Evolutionary conservation across 2,797 vertebrate genomes (phyloP).

Genomic region (Mormyrops boulengeri): DNA sequence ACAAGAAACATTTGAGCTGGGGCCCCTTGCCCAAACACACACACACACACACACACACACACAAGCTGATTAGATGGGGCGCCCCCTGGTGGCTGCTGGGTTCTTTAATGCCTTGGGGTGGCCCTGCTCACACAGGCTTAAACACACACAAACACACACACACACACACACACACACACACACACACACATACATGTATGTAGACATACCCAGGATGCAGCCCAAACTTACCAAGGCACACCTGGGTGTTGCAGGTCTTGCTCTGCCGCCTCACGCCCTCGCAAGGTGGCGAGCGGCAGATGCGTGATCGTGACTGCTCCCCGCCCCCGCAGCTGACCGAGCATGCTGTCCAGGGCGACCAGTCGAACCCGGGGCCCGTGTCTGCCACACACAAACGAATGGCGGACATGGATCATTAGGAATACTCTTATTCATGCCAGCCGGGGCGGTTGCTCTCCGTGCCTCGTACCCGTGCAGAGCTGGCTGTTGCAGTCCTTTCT

Average conservation of each 20-base stretch:
- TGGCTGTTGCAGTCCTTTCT: slow-evolving; percentile 56
- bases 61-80: background rate
- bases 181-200: background rate
- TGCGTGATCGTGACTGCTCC: slow-evolving; percentile 66
- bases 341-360: slow-evolving; percentile 74
- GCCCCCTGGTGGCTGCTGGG: background rate
- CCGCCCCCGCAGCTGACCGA: slow-evolving; percentile 80
- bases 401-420: background rate
- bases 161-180: background rate
- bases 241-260: slow-evolving; percentile 75
- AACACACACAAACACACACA: background rate
- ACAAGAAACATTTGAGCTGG: background rate
- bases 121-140: background rate
- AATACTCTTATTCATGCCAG: background rate
- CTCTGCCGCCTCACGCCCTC: slow-evolving; percentile 64
- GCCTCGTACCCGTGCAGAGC: slow-evolving; percentile 49
- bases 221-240: slow-evolving; percentile 74
- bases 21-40: background rate
- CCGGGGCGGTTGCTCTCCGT: background rate
- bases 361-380: slow-evolving; percentile 47
- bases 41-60: background rate
- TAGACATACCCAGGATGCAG: background rate
- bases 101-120: background rate
- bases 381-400: slow-evolving; percentile 45
- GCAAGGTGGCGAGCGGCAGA: slow-evolving; percentile 60